These are phyloP conservation scores for Lepidocolaptes lacrymiger DNA, from an alignment of 2,797 vertebrate genomes.

Conservation along the genomic window DNA sequence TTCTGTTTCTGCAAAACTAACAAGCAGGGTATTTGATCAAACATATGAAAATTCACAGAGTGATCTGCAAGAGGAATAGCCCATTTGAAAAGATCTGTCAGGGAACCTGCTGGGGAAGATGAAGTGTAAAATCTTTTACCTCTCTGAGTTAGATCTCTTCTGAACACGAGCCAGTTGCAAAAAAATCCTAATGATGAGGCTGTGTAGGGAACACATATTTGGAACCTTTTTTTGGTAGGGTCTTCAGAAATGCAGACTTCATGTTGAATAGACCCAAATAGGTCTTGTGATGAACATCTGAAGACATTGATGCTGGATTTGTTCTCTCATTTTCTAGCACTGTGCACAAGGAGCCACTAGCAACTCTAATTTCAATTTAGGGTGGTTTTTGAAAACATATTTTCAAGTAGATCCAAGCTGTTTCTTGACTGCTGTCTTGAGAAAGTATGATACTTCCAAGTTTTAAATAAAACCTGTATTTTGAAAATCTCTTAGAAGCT, in stretches of 20 bases:
- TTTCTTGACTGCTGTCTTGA: background rate
- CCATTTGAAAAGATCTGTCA: background rate
- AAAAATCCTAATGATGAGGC: background rate
- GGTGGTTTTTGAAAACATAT: background rate
- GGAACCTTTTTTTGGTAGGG: background rate
- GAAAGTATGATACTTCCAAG: background rate
- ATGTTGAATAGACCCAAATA: background rate
- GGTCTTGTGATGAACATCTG: background rate
- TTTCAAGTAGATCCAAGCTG: background rate
- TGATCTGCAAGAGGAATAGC: background rate
- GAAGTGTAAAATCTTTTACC: background rate
- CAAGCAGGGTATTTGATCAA: background rate
- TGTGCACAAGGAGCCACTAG: background rate
- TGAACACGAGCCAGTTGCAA: background rate
- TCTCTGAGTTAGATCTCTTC: background rate
- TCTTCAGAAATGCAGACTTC: background rate
- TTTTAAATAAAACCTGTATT: background rate
- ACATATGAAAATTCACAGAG: background rate
- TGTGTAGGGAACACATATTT: background rate
- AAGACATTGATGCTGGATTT: background rate
- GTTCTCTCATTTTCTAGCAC: background rate
- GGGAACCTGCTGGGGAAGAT: background rate
- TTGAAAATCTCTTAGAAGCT: background rate
- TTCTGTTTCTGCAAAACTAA: background rate
- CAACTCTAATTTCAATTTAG: background rate